Evolutionary conservation across 2,888 invertebrate species (phyloP), one percentile per base, ranked within the genome.

Genomic region (Ariolimax columbianus): DNA sequence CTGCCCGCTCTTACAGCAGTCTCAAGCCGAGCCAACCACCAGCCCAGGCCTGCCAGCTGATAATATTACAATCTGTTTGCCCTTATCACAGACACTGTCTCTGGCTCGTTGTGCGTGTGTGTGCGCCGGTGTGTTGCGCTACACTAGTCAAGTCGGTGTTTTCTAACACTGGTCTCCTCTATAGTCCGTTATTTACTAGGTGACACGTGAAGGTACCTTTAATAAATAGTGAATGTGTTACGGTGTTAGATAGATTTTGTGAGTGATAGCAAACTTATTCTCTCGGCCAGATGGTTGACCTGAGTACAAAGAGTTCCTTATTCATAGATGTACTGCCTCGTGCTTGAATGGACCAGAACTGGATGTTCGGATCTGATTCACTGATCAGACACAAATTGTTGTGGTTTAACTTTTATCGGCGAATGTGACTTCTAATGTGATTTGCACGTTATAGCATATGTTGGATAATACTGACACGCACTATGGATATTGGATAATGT

Each of bases 61-160:
- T 82, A 82, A 73, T 77, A 82, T 59, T 77, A 66, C 77, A 77
- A 83, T 83, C 77, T 63, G 77, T 83, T 30, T 77, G 51, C 75
- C 83, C 77, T 83, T 66, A 83, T 83, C 83, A 36, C 30, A 66
- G 82, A 73, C 75, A 33, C 75, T 33, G 19, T 23, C 23, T 40
- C 1, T 36, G 33, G 9, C 33, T 77, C 36, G 66, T 30, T 72
- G 51, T 59, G 59, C 17, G 77, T 68, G 51, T 55, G 47, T 81
- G 51, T 75, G 26, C 38, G 38, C 36, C 11, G 40, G 72, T 72
- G 72, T 72, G 72, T 47, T 77, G 40, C 77, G 26, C 55, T 85
- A 33, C 68, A 33, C 55, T 26, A 9, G 59, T 19, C 26, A 75
- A 33, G 30, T 80, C 77, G 30, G 36, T 51, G 40, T 81, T 70